Percentiles rank a stretch among this genome's conserved stretches.
These are phyloP conservation scores for Triops longicaudatus DNA, from an alignment of 1,140 invertebrate genomes.

Conservation along the genomic window DNA sequence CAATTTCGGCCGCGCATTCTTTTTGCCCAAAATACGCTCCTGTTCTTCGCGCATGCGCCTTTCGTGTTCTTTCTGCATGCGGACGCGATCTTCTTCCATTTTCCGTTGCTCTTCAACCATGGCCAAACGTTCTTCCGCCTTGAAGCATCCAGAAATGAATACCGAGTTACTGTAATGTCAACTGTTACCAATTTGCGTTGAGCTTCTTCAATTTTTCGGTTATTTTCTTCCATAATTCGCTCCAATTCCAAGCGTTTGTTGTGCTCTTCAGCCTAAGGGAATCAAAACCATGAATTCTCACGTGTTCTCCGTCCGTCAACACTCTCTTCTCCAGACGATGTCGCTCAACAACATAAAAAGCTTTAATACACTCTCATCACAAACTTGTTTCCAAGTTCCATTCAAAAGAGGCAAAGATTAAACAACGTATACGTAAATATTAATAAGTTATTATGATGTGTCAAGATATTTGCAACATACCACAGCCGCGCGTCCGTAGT, in stretches of 20 bases:
- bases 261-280: slow-evolving; percentile 79
- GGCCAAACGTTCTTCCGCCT: slow-evolving; percentile 92
- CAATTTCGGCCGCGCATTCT: slow-evolving; percentile 89
- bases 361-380: not conserved
- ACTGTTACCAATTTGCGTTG: slow-evolving; percentile 85
- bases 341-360: not conserved
- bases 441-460: slow-evolving; percentile 3
- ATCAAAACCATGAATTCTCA: slow-evolving; percentile 14
- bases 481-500: slow-evolving; percentile 1
- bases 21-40: slow-evolving; percentile 93
- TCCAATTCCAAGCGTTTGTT: slow-evolving; percentile 89
- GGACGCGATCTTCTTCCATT: slow-evolving; percentile 90
- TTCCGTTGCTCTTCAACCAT: slow-evolving; percentile 93
- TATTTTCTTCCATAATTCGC: slow-evolving; percentile 94
- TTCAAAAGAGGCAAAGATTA: not conserved
- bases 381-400: slow-evolving; percentile 4
- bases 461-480: slow-evolving; percentile 15
- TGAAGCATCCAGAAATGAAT: slow-evolving; percentile 25
- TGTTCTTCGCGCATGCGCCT: slow-evolving; percentile 87
- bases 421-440: not conserved
- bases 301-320: slow-evolving; percentile 15
- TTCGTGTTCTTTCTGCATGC: slow-evolving; percentile 83
- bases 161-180: not conserved
- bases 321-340: slow-evolving; percentile 20
- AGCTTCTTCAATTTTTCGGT: slow-evolving; percentile 92